Percentiles rank a stretch among this genome's conserved stretches.
Conservation (phyloP, 1,140 invertebrate species). For the Meteorus sp. region DNA sequence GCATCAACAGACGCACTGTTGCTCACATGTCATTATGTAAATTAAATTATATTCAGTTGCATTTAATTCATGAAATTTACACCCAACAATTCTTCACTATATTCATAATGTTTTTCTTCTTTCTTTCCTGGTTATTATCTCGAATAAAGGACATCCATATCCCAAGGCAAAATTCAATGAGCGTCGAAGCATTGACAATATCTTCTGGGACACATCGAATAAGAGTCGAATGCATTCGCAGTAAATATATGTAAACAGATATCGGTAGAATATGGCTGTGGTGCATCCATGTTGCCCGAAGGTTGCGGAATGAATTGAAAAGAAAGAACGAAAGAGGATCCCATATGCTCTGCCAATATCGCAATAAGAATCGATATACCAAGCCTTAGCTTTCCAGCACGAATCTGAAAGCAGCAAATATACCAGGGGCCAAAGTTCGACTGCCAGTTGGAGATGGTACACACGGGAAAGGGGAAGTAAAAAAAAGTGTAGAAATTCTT, state of each 20-base stretch:
- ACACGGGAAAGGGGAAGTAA: too few relatives aligned
- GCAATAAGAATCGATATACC: constrained; percentile 3
- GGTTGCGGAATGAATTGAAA: neutral
- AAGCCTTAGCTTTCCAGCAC: neutral
- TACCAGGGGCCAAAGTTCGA: constrained; percentile 2
- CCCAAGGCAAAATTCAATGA: constrained; percentile 2
- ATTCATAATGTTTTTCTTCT: too few relatives aligned
- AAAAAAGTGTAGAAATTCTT: neutral
- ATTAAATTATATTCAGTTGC: too few relatives aligned
- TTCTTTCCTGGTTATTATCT: too few relatives aligned
- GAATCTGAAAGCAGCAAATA: constrained; percentile 9
- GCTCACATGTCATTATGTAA: too few relatives aligned
- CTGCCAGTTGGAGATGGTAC: too few relatives aligned
- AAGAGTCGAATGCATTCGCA: constrained; percentile 12
- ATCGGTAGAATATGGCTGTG: neutral
- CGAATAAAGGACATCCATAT: constrained; percentile 1
- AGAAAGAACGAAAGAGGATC: constrained; percentile 1
- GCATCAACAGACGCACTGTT: too few relatives aligned
- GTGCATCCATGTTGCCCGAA: constrained; percentile 9
- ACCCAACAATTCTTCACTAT: too few relatives aligned
- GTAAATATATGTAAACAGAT: neutral
- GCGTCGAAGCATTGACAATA: constrained; percentile 24
- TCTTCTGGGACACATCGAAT: constrained; percentile 11
- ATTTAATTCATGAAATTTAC: too few relatives aligned
- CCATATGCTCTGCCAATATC: constrained; percentile 16